Evolutionary conservation across 2,888 invertebrate species (phyloP).

Genomic region (Melanchra persicariae): DNA sequence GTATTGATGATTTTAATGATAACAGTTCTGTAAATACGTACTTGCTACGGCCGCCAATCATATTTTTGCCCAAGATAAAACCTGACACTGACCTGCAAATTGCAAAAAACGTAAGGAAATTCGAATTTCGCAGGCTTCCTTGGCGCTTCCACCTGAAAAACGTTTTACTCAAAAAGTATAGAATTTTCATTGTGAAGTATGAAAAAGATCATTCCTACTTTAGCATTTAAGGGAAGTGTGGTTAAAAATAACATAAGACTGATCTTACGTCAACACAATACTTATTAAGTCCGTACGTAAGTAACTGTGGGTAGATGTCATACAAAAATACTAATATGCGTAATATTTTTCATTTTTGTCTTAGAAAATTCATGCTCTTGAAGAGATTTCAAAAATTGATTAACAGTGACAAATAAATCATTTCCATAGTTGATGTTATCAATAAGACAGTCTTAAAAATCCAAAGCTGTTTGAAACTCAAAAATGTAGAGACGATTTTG

Average conservation of each 20-base stretch:
- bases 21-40: too few relatives aligned
- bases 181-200: neutral
- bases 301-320: neutral
- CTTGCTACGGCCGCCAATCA: too few relatives aligned
- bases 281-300: conserved; percentile 16
- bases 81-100: too few relatives aligned
- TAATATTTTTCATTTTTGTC: neutral
- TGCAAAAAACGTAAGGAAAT: too few relatives aligned
- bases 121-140: too few relatives aligned
- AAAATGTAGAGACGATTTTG: neutral
- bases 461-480: neutral
- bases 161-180: neutral
- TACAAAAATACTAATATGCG: neutral
- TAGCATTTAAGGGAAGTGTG: conserved; percentile 6
- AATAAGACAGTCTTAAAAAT: neutral
- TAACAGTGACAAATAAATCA: neutral
- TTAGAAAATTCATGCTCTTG: neutral
- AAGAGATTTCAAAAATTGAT: neutral
- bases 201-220: neutral
- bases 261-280: conserved; percentile 7
- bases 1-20: too few relatives aligned
- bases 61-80: too few relatives aligned
- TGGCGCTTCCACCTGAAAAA: too few relatives aligned
- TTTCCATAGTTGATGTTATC: neutral
- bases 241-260: conserved; percentile 17